These are phyloP conservation scores for Troilus luridus DNA, from an alignment of 2,888 invertebrate species.

Conservation along the genomic window DNA sequence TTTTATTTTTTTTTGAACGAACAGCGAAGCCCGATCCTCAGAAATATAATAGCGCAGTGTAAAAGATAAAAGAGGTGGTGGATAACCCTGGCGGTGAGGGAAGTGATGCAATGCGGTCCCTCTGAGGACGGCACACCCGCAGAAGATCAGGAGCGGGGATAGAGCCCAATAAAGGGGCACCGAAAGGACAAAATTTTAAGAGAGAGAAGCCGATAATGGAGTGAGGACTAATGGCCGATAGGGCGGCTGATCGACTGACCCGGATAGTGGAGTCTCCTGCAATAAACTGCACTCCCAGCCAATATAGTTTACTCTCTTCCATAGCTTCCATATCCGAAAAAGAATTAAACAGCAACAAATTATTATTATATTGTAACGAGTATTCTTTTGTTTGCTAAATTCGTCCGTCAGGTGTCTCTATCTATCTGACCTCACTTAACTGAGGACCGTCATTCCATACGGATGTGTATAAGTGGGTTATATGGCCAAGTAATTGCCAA, in stretches of 20 bases:
- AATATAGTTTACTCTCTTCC: neutral
- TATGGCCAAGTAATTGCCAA: too few species aligned
- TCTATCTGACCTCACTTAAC: too few species aligned
- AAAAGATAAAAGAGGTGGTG: neutral
- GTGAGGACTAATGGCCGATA: constrained; percentile 2
- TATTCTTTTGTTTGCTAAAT: too few species aligned
- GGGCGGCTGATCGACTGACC: neutral
- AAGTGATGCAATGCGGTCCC: constrained; percentile 41
- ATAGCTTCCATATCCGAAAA: neutral
- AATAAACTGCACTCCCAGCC: neutral
- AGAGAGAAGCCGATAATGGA: neutral
- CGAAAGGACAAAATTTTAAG: neutral
- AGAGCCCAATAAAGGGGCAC: neutral
- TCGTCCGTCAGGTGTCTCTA: too few species aligned
- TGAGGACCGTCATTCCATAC: too few species aligned
- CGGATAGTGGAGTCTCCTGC: neutral
- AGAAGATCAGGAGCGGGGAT: neutral
- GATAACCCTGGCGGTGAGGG: neutral
- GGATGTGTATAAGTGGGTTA: too few species aligned
- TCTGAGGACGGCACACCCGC: neutral
- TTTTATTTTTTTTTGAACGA: neutral
- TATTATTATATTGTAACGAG: too few species aligned
- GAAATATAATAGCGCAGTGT: neutral
- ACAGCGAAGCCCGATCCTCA: neutral
- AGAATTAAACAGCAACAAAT: neutral